phyloP scores from a whole-genome alignment of 1,140 invertebrate species.

The Caerostris darwini region DNA sequence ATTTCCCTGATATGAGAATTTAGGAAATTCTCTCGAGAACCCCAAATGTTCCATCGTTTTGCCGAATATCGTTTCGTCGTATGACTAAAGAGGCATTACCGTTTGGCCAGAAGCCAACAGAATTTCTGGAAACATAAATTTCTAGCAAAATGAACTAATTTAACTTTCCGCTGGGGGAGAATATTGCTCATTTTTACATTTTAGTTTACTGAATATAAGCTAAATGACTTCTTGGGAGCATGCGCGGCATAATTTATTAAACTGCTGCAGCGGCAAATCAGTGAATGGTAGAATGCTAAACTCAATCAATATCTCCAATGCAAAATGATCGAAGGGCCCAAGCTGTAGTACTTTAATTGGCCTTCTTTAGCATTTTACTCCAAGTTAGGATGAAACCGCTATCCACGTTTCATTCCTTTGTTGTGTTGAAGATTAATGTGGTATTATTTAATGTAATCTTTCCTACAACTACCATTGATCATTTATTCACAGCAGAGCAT shows the following conservation, averaged over 20 bases:
- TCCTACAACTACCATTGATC: not conserved
- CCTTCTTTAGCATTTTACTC: not conserved
- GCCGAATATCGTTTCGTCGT: not conserved
- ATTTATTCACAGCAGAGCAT: not conserved
- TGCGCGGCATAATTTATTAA: conserved; percentile 18
- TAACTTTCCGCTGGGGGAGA: conserved; percentile 32
- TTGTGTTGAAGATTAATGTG: not conserved
- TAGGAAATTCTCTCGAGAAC: not conserved
- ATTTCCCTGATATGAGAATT: conserved; percentile 15
- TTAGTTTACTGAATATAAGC: conserved; percentile 26
- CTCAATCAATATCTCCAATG: conserved; percentile 39
- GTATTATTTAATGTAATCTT: not conserved
- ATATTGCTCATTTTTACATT: conserved; percentile 61
- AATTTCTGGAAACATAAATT: not conserved
- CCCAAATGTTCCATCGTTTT: conserved; percentile 5
- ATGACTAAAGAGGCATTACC: not conserved
- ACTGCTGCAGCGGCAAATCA: conserved; percentile 23
- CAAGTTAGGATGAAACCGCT: not conserved
- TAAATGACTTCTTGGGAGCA: conserved; percentile 16
- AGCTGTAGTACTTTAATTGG: not conserved
- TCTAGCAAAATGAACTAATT: conserved; percentile 54
- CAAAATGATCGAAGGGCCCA: not conserved
- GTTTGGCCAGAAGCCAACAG: conserved; percentile 39
- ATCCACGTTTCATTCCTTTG: not conserved
- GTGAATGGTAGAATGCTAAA: not conserved